These are phyloP conservation scores for Alexandromys fortis DNA, from an alignment of 2,113 vertebrate species.

Conservation along the genomic window DNA sequence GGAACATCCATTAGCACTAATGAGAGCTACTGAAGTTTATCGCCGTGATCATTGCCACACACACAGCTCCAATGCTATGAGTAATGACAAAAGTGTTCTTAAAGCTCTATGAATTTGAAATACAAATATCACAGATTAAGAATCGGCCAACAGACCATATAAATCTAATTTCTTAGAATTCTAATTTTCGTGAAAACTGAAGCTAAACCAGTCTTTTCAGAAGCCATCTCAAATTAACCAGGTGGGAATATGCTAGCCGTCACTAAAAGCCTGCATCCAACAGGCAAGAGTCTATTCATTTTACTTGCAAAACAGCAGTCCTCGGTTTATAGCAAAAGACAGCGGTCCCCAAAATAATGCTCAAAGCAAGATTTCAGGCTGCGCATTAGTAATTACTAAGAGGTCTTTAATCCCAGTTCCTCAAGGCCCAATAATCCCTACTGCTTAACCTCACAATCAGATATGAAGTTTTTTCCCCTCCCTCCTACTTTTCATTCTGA, in stretches of 20 bases:
- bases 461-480: neutral
- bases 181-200: slow-evolving; percentile 47
- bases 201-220: slow-evolving; percentile 12
- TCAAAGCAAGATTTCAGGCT: slow-evolving; percentile 37
- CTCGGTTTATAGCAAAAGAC: neutral
- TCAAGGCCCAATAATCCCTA: neutral
- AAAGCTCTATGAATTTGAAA: slow-evolving; percentile 20
- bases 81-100: slow-evolving; percentile 13
- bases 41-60: slow-evolving; percentile 13
- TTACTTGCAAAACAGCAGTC: slow-evolving; percentile 18
- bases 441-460: neutral
- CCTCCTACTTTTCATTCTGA: no score
- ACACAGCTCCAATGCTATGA: neutral
- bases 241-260: neutral
- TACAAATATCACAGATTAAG: neutral
- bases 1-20: neutral
- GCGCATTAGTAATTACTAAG: slow-evolving; percentile 29
- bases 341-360: slow-evolving; percentile 32
- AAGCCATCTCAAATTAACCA: slow-evolving; percentile 24
- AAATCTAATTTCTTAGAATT: slow-evolving; percentile 66
- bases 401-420: neutral
- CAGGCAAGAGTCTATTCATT: neutral
- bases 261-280: neutral
- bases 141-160: slow-evolving; percentile 26
- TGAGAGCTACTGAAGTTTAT: slow-evolving; percentile 56